phyloP scores from a whole-genome alignment of 1,140 invertebrate genomes.

The Pygmarrhopalites habei region DNA sequence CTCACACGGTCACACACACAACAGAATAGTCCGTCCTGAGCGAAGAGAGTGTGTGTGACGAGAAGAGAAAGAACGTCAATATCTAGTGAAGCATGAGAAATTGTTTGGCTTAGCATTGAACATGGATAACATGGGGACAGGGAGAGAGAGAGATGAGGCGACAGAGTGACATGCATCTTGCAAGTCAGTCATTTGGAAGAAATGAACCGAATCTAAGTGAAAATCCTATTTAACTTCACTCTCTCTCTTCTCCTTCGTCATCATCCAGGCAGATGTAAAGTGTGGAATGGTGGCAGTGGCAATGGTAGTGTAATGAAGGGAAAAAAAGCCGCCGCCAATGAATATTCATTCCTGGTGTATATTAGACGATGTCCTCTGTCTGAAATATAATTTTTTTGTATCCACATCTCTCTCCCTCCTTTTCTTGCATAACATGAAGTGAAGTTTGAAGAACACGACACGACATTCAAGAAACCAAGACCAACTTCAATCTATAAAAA shows the following conservation, averaged over 20 bases:
- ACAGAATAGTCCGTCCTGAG: too few relatives aligned
- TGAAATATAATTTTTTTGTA: background rate
- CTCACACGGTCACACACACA: too few relatives aligned
- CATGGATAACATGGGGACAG: too few relatives aligned
- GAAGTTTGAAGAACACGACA: background rate
- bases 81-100: too few relatives aligned
- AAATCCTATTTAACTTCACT: background rate
- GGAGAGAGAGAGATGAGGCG: too few relatives aligned
- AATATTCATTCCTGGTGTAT: background rate
- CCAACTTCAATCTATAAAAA: too few relatives aligned
- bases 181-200: background rate
- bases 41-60: too few relatives aligned
- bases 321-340: background rate
- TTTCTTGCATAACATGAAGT: background rate
- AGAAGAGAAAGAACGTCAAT: too few relatives aligned
- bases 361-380: background rate
- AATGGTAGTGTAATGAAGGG: background rate
- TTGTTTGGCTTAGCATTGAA: too few relatives aligned
- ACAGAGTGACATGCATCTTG: constrained; percentile 4
- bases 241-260: background rate
- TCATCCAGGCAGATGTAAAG: background rate
- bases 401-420: background rate
- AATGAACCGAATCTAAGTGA: constrained; percentile 11
- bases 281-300: background rate
- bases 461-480: background rate